Evolutionary conservation across 2,888 invertebrate species (phyloP).

Genomic region (Lamproptera curius): DNA sequence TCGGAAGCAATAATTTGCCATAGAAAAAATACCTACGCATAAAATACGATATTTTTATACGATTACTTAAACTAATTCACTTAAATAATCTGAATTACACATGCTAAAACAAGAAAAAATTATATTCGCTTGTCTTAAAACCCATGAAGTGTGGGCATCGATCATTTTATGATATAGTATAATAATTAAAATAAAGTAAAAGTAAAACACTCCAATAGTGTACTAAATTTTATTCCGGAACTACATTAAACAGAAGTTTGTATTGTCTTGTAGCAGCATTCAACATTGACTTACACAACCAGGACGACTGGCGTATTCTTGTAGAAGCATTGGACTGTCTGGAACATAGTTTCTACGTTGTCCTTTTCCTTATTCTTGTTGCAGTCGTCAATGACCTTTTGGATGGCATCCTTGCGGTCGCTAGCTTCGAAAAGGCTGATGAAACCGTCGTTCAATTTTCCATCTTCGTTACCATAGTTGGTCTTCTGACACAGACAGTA

Average conservation of each 20-base stretch:
- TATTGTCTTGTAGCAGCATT: not conserved
- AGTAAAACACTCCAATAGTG: not conserved
- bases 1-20: too few species aligned
- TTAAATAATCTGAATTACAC: too few species aligned
- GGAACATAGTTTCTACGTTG: slow-evolving; percentile 12
- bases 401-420: slow-evolving; percentile 4
- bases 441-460: slow-evolving; percentile 11
- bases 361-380: slow-evolving; percentile 13
- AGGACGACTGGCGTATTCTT: slow-evolving; percentile 14
- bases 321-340: slow-evolving; percentile 17
- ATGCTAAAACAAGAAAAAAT: too few species aligned
- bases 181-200: too few species aligned
- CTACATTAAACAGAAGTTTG: not conserved
- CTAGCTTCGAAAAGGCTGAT: slow-evolving; percentile 5
- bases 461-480: slow-evolving; percentile 18
- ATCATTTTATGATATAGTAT: too few species aligned
- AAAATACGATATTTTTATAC: too few species aligned
- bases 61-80: too few species aligned
- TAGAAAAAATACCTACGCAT: too few species aligned
- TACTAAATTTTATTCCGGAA: slow-evolving; percentile 6
- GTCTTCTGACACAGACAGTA: slow-evolving; percentile 14
- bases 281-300: not conserved
- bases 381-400: slow-evolving; percentile 11
- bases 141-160: too few species aligned
- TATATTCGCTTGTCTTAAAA: too few species aligned